Evolutionary conservation across 2,797 vertebrate species (phyloP).

Genomic region (Eremophila alpestris): DNA sequence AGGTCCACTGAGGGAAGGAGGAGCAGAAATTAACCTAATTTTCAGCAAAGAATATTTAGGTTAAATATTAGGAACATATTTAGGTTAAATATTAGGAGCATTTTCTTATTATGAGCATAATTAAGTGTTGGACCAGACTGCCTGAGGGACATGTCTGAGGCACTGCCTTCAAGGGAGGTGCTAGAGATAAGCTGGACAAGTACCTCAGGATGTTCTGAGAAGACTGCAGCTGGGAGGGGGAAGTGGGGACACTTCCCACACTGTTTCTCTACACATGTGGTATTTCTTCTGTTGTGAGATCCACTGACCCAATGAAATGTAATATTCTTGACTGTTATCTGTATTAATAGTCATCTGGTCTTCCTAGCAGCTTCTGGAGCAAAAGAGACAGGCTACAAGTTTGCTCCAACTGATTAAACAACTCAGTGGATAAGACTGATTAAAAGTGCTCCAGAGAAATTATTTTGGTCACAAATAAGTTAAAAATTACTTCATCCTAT

Average conservation of each 20-base stretch:
- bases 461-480: neutral
- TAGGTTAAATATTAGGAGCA: neutral
- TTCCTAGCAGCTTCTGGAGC: neutral
- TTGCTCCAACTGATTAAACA: neutral
- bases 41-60: constrained; percentile 14
- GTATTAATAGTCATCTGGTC: neutral
- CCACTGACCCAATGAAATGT: neutral
- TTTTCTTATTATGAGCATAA: constrained; percentile 7
- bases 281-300: neutral
- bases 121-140: neutral
- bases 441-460: neutral
- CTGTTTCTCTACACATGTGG: neutral
- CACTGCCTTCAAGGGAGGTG: neutral
- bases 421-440: neutral
- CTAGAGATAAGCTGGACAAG: neutral
- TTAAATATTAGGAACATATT: constrained; percentile 14
- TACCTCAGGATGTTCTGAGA: neutral
- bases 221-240: neutral
- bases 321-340: neutral
- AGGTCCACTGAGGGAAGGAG: neutral
- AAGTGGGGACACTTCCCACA: neutral
- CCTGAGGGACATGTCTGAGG: neutral
- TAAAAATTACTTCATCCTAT: neutral
- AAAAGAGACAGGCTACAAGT: neutral
- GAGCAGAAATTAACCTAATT: neutral